Base-by-base conservation (phyloP, 2,797 vertebrate genomes). In the Pygocentrus nattereri region DNA sequence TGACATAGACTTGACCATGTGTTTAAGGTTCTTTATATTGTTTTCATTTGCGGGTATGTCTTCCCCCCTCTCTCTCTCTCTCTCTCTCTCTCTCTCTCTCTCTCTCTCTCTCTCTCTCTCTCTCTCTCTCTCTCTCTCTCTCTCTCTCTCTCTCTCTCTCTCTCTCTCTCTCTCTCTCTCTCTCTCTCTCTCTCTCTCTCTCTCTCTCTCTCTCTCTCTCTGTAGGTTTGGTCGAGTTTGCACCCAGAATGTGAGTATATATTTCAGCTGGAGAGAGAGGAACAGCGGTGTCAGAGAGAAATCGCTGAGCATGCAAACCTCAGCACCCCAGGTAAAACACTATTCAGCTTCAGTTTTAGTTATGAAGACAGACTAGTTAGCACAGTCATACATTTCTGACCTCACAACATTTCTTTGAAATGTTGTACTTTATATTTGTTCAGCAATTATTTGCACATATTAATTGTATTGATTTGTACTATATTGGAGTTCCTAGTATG, bases 191-290 rank as follows among this genome's bases (percentile, higher is more conserved):
- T 52, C 31, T 61, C 78, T 19, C 47, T 49, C 1, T 21, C 50
- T 68, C 27, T 73, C 56, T 59, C 19, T 21, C 49, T 34, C 12
- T 12, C 61, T 30, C 31, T 54, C 19, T 70, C 78, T 78, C 72
- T 76, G 18, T 56, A 95, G 94, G 92, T 79, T 10, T 88, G 88
- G 84, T 92, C 92, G 0, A 91, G 88, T 83, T 87, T 94, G 80
- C 95, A 95, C 85, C 94, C 94, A 1, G 95, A 95, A 77, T 95
- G 95, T 49, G 94, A 95, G 80, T 93, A 90, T 82, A 90, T 95
- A 81, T 94, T 94, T 84, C 94, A 94, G 88, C 85, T 95, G 87
- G 90, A 92, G 85, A 90, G 77, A 84, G 95, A 94, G 38, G 90
- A 94, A 81, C 90, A 27, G 25, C 88, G 30, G 54, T 95, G 95